A percentile compares a stretch with the other conserved stretches of the same genome.
Evolutionary conservation across 92 coral and sea anemone species (phyloP).

Genomic region (Plumapathes pennacea): DNA sequence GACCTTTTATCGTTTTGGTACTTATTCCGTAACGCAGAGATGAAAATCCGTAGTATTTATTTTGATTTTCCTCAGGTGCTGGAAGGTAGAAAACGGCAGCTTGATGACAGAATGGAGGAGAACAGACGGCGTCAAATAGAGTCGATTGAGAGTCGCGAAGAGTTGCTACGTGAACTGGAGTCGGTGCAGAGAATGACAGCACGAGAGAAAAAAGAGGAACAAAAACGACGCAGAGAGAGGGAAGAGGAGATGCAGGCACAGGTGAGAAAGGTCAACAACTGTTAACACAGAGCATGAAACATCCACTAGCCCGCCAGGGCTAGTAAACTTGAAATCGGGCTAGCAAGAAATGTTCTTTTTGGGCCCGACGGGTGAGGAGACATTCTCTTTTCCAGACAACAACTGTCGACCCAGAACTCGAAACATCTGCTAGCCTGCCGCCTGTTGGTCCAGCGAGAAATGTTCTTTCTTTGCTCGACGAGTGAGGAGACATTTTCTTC

Average conservation of each 20-base stretch:
- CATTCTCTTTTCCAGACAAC: no score
- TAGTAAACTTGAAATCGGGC: background rate
- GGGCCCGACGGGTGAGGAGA: no score
- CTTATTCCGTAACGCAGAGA: no score
- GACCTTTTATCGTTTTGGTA: no score
- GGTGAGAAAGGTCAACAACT: conserved; percentile 25
- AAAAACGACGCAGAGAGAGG: conserved; percentile 62
- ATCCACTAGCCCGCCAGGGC: no score
- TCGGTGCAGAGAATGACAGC: conserved; percentile 90
- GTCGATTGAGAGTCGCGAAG: conserved; percentile 96
- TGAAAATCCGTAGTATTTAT: background rate
- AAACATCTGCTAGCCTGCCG: no score
- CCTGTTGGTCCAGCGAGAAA: no score
- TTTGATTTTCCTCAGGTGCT: conserved; percentile 65
- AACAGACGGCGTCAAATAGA: conserved; percentile 75
- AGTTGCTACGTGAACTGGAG: conserved; percentile 85
- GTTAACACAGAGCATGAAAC: no score
- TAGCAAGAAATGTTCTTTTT: no score
- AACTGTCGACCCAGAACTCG: no score
- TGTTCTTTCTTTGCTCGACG: no score
- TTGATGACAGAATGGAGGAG: conserved; percentile 80
- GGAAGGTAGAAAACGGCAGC: conserved; percentile 80
- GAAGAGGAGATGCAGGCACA: conserved; percentile 89
- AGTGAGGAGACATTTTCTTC: no score
- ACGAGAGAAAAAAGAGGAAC: conserved; percentile 83